A percentile compares a stretch with the other conserved stretches of the same genome.
These are phyloP conservation scores for Lycaena phlaeas DNA, from an alignment of 2,888 invertebrate species.

Conservation along the genomic window DNA sequence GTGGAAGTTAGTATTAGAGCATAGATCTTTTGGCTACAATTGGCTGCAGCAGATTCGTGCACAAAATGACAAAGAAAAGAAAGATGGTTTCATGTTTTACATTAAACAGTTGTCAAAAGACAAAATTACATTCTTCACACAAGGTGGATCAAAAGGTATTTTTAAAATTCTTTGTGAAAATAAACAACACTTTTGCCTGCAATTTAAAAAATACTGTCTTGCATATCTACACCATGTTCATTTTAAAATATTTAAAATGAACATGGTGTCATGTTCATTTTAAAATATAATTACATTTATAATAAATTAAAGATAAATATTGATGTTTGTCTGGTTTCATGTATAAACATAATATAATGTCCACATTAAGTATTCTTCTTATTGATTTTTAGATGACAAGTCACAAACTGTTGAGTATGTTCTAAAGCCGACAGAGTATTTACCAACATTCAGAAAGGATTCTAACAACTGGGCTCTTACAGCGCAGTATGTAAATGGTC, in stretches of 20 bases:
- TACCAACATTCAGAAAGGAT: slow-evolving; percentile 52
- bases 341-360: too few species aligned
- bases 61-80: slow-evolving; percentile 54
- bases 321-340: too few species aligned
- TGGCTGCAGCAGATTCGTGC: slow-evolving; percentile 71
- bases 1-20: slow-evolving; percentile 87
- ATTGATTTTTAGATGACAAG: slow-evolving; percentile 43
- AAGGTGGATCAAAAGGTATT: slow-evolving; percentile 57
- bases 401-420: slow-evolving; percentile 55
- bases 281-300: too few species aligned
- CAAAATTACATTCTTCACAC: slow-evolving; percentile 60
- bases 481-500: slow-evolving; percentile 65
- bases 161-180: too few species aligned
- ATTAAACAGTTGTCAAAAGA: slow-evolving; percentile 65
- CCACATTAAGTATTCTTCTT: background rate
- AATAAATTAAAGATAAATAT: too few species aligned
- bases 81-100: slow-evolving; percentile 63
- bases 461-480: slow-evolving; percentile 60
- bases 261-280: too few species aligned
- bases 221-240: too few species aligned
- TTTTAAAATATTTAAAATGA: too few species aligned
- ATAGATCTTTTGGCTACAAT: slow-evolving; percentile 80
- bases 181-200: too few species aligned
- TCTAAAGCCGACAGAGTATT: slow-evolving; percentile 53
- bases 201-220: too few species aligned